phyloP scores from a whole-genome alignment of 2,888 invertebrate species.

The Eremobia ochroleuca region DNA sequence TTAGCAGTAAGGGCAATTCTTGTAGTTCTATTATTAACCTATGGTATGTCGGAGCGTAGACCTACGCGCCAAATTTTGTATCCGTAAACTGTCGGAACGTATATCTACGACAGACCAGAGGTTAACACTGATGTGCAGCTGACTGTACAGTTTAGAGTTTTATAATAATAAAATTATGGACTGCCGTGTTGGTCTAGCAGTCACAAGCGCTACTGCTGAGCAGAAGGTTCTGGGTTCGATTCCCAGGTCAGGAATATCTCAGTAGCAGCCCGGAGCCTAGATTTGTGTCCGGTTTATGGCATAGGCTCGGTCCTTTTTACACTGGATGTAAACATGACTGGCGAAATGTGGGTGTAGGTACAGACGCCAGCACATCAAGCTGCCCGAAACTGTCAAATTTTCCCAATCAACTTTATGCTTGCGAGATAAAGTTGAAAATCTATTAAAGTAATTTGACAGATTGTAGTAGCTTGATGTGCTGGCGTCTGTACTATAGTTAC shows the following conservation, averaged over 20 bases:
- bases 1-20: not conserved
- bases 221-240: not conserved
- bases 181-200: not conserved
- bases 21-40: not conserved
- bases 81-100: too few species aligned
- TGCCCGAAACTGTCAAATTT: too few species aligned
- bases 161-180: not conserved
- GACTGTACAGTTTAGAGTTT: not conserved
- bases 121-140: not conserved
- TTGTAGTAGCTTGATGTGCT: too few species aligned
- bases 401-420: too few species aligned
- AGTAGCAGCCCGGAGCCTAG: not conserved
- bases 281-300: too few species aligned
- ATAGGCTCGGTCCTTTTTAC: not conserved
- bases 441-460: too few species aligned
- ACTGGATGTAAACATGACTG: not conserved
- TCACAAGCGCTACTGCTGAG: not conserved
- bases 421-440: too few species aligned
- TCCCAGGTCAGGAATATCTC: not conserved
- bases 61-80: too few species aligned
- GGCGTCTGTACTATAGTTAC: too few species aligned
- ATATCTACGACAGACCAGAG: too few species aligned
- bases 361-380: too few species aligned
- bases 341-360: not conserved
- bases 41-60: too few species aligned